Base-by-base conservation (phyloP, 2,797 vertebrate genomes). In the Aythya fuligula region DNA sequence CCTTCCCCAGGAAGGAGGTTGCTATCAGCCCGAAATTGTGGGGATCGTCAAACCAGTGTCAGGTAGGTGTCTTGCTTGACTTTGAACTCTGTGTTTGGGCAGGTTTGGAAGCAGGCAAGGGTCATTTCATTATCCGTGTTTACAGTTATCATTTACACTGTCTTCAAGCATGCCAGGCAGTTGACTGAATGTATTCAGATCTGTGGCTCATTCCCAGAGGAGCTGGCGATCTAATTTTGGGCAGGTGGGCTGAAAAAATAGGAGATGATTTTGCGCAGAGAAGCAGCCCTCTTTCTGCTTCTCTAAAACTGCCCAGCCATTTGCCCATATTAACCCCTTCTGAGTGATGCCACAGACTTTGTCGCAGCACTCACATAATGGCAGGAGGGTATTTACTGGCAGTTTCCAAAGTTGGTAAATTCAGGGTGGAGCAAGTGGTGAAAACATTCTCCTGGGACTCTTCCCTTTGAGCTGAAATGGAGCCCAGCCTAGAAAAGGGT, bases 181-280 rank as follows among this genome's bases (percentile, higher is more conserved):
- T 43, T 62, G 15, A 45, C n/a, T 64, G 54, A 66, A 75, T 6
- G 8, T 45, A 16, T 61, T 60, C 8, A 4, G 30, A 87, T 73
- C n/a, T 4, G 1, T 8, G 11, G 19, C 10, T 84, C 30, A 64
- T 56, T n/a, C 17, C 6, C 0, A 2, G 4, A 6, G 34, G 56
- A 73, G 43, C 5, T 64, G 1, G 0, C 28, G 62, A 43, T 16
- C 22, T 51, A 24, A 7, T 77, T 93, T 84, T 67, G 78, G 47
- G n/a, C 36, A 21, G 20, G 16, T 34, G 58, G 18, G 6, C 8
- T 47, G 45, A 70, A 82, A 81, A 85, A 61, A 81, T 8, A 18
- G 4, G 30, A 75, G 22, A 19, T 32, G 65, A 58, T 28, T 13
- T 45, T 77, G 36, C 36, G 81, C 30, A 27, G 61, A 51, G 21